Base-by-base conservation (phyloP, 37 sponge, comb jelly and placozoan species). In the Geodia barretti region DNA sequence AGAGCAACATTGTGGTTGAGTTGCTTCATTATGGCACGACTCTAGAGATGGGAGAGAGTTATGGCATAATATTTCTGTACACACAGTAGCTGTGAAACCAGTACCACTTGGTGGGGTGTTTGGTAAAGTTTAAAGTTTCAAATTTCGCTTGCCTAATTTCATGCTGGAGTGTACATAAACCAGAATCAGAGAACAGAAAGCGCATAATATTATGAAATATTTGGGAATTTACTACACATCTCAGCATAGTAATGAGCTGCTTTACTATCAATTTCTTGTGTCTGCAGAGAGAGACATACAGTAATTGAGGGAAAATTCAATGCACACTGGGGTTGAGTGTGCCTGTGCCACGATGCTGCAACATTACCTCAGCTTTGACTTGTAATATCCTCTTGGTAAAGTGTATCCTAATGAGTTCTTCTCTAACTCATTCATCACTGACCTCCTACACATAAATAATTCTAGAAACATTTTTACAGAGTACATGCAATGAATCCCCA, bases 261-360 rank as follows among this genome's bases (percentile, higher is more conserved):
- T 73, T 92, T 89, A 19, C 88, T 62, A 20, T 95, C 96, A 41
- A 70, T 58, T 32, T 83, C 89, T 76, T 95, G 96, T 0, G 92
- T 59, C 96, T 95, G 76, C 14, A 14, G 14, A 47, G 28, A 3
- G 24, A n/a, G n/a, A n/a, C n/a, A n/a, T n/a, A n/a, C n/a, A n/a
- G n/a, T n/a, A n/a, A n/a, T n/a, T 47, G 54, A 47, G 14, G 7
- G 54, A 47, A n/a, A 14, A n/a, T n/a, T n/a, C n/a, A n/a, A n/a
- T n/a, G n/a, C n/a, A n/a, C n/a, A n/a, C n/a, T n/a, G n/a, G n/a
- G n/a, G n/a, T n/a, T n/a, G n/a, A n/a, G n/a, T n/a, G n/a, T n/a
- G n/a, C n/a, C n/a, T n/a, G n/a, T n/a, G n/a, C n/a, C 54, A 47
- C 11, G 54, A 47, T 14, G 14, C 26, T 9, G 11, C 40, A 73